Conservation (phyloP, 2,797 vertebrate genomes). For the Hipposideros larvatus region DNA sequence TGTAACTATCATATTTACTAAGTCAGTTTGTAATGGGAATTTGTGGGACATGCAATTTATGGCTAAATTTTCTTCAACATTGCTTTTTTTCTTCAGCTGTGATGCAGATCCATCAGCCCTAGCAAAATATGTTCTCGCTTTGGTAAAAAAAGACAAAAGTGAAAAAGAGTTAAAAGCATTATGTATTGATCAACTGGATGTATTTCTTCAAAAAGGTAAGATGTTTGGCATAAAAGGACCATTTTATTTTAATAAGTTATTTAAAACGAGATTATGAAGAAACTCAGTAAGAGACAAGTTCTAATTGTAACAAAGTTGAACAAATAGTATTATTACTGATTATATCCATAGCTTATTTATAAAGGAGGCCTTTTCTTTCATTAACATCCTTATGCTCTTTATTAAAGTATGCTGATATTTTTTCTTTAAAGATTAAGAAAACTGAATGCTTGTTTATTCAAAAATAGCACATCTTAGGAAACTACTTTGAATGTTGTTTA, state of each 20-base stretch:
- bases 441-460: conserved; percentile 32
- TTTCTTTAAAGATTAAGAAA: conserved; percentile 52
- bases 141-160: conserved; percentile 99
- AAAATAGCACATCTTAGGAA: conserved; percentile 34
- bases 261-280: conserved; percentile 49
- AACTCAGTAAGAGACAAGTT: conserved; percentile 17
- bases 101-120: conserved; percentile 99
- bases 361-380: neutral
- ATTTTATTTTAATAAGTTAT: conserved; percentile 48
- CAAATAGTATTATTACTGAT: neutral
- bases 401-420: conserved; percentile 32
- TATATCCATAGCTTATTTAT: conserved; percentile 51
- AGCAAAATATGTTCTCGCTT: conserved; percentile 98
- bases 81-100: conserved; percentile 90
- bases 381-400: conserved; percentile 22
- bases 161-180: conserved; percentile 98
- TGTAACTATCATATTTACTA: neutral
- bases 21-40: conserved; percentile 50
- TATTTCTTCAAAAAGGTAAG: conserved; percentile 99
- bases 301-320: conserved; percentile 21
- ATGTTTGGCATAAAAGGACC: conserved; percentile 58
- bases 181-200: conserved; percentile 99
- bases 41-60: neutral
- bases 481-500: conserved; percentile 39
- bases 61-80: conserved; percentile 42